Base-by-base conservation (phyloP, 1,140 invertebrate species). In the Drosophila ananassae region DNA sequence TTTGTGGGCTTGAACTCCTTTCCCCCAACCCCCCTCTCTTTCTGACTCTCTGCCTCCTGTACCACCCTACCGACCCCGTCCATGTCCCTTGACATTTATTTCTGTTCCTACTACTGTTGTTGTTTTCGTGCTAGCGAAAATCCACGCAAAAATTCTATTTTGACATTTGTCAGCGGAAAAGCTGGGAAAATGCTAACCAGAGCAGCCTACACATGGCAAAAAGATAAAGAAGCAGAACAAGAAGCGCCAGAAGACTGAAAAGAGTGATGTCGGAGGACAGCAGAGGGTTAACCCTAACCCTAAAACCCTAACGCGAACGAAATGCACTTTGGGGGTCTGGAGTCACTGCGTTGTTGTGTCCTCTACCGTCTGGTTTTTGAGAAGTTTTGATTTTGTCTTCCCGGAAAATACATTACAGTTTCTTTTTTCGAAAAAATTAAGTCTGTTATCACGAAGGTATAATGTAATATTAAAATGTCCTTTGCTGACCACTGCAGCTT, bases 61-160 rank as follows among this genome's bases (percentile, higher is more conserved):
- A 32, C 2, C 30, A 0, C 30, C 30, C 6, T 32, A 17, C 17
- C 25, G 3, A 6, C 25, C n/a, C 8, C 60, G 37, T 3, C 37
- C 41, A 12, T 44, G 41, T 44, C 64, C 62, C 63, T 51, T 56
- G 62, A 67, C 67, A 73, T 76, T 76, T 73, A 51, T 62, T 72
- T 25, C 58, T 61, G 54, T 57, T 68, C 46, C 50, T 78, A 52
- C 22, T 73, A 62, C 22, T 68, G 66, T 59, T 75, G 54, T 48
- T 56, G 51, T 39, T 44, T 52, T 30, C 22, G 22, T 44, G 32
- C 57, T 34, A 59, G 79, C 68, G 71, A 75, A 87, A 85, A 85
- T 85, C 82, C 82, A 85, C 82, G 82, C 82, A 87, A 76, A 85
- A 87, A 87, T 87, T 87, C 78, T 87, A 87, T 87, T 87, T 87